phyloP scores from a whole-genome alignment of 2,888 invertebrate genomes.

The Panorpa germanica region DNA sequence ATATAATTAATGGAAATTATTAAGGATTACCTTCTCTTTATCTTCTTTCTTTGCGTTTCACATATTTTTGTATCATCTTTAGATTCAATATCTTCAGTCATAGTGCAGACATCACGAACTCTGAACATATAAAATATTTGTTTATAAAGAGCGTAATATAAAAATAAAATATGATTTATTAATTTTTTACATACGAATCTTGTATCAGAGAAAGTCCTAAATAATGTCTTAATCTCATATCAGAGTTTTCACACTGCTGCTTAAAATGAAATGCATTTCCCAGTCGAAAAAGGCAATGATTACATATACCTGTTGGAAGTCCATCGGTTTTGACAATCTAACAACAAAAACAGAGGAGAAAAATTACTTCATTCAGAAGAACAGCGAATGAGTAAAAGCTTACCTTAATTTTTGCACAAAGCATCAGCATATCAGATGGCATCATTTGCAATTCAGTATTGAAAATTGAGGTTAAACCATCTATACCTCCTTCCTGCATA shows the following conservation, averaged over 20 bases:
- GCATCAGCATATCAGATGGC: slow-evolving; percentile 38
- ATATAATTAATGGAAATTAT: no score
- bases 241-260: slow-evolving; percentile 39
- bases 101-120: no score
- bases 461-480: slow-evolving; percentile 34
- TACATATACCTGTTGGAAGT: slow-evolving; percentile 37
- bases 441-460: slow-evolving; percentile 37
- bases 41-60: no score
- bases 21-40: no score
- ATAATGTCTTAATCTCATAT: slow-evolving; percentile 34
- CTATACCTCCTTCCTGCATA: slow-evolving; percentile 31
- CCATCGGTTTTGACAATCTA: slow-evolving; percentile 34
- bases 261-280: slow-evolving; percentile 43
- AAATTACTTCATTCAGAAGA: slow-evolving; percentile 1
- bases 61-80: no score
- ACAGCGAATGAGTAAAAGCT: slow-evolving; percentile 7
- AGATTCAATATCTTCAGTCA: no score
- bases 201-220: slow-evolving; percentile 23
- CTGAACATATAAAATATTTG: no score
- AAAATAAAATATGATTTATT: no score
- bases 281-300: slow-evolving; percentile 38
- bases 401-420: slow-evolving; percentile 36
- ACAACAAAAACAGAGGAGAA: background rate
- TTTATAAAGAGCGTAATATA: no score
- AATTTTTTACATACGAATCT: background rate